phyloP scores from a whole-genome alignment of 2,797 vertebrate species.

The Orestias chungarensis region DNA sequence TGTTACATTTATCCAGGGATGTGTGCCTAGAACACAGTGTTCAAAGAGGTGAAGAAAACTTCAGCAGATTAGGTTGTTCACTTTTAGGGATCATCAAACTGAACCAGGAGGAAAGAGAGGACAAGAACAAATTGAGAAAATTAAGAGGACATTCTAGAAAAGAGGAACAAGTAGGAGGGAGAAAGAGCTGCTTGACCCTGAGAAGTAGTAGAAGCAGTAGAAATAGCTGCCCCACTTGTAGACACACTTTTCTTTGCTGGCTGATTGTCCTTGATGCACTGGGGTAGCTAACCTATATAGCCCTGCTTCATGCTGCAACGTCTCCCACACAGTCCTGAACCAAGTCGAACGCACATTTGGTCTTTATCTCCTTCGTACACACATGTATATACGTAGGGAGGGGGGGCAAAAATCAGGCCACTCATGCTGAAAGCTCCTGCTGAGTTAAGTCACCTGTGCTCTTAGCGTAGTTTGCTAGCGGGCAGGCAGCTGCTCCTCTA shows the following conservation, averaged over 20 bases:
- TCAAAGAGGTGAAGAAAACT: conserved; percentile 27
- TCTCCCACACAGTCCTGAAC: conserved; percentile 31
- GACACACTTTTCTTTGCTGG: conserved; percentile 77
- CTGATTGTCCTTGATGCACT: conserved; percentile 77
- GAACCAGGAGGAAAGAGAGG: conserved; percentile 30
- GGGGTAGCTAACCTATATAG: conserved; percentile 84
- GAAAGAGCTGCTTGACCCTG: conserved; percentile 69
- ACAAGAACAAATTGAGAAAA: conserved; percentile 48
- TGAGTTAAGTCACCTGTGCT: conserved; percentile 78
- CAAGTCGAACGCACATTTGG: not conserved
- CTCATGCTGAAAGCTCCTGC: conserved; percentile 75
- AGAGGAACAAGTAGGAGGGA: conserved; percentile 38
- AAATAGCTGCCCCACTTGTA: conserved; percentile 88
- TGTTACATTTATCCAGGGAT: conserved; percentile 35
- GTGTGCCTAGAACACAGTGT: conserved; percentile 48
- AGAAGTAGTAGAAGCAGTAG: conserved; percentile 75
- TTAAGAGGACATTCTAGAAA: conserved; percentile 66
- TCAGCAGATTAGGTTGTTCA: conserved; percentile 38
- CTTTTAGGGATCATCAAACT: conserved; percentile 23
- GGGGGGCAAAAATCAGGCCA: conserved; percentile 65
- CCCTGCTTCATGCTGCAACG: conserved; percentile 53
- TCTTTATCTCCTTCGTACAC: conserved; percentile 20
- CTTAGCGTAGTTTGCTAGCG: conserved; percentile 75
- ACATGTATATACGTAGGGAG: conserved; percentile 32
- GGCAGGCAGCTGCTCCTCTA: conserved; percentile 80